phyloP scores from a whole-genome alignment of 2,888 invertebrate species.

The Cosmia trapezina region DNA sequence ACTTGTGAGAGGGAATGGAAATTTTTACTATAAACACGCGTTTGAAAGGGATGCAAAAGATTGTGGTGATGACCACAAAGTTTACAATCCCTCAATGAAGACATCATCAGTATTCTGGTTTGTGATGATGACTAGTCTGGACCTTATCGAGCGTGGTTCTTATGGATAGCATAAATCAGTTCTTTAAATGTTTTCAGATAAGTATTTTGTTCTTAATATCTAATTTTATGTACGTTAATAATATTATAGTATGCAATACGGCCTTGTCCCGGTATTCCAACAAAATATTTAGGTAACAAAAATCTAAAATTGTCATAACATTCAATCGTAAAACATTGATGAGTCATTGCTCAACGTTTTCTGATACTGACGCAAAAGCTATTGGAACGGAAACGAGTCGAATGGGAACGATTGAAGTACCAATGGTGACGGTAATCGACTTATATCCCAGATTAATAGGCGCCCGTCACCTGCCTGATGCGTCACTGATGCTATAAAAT shows the following conservation, averaged over 20 bases:
- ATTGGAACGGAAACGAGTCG: slow-evolving; percentile 53
- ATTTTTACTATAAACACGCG: neutral
- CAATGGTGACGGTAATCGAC: slow-evolving; percentile 51
- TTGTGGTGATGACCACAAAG: neutral
- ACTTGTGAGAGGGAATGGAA: too few relatives aligned
- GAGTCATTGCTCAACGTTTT: slow-evolving; percentile 53
- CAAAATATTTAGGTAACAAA: slow-evolving; percentile 35
- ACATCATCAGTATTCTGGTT: neutral
- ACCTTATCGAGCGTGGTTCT: neutral
- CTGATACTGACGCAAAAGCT: slow-evolving; percentile 51
- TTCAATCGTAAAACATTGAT: slow-evolving; percentile 53
- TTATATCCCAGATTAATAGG: slow-evolving; percentile 58
- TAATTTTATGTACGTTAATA: neutral
- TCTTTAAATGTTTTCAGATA: neutral
- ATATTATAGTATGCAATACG: slow-evolving; percentile 5
- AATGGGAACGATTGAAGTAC: slow-evolving; percentile 55
- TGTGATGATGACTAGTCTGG: neutral
- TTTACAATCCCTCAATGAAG: neutral
- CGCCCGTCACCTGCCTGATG: slow-evolving; percentile 56
- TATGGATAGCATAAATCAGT: neutral
- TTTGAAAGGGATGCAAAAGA: neutral
- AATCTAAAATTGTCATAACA: slow-evolving; percentile 40
- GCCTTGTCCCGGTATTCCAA: slow-evolving; percentile 39
- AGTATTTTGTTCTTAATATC: neutral
- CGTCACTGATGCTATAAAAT: slow-evolving; percentile 54